Evolutionary conservation across 1,140 invertebrate species (phyloP).

Genomic region (Apis dorsata): DNA sequence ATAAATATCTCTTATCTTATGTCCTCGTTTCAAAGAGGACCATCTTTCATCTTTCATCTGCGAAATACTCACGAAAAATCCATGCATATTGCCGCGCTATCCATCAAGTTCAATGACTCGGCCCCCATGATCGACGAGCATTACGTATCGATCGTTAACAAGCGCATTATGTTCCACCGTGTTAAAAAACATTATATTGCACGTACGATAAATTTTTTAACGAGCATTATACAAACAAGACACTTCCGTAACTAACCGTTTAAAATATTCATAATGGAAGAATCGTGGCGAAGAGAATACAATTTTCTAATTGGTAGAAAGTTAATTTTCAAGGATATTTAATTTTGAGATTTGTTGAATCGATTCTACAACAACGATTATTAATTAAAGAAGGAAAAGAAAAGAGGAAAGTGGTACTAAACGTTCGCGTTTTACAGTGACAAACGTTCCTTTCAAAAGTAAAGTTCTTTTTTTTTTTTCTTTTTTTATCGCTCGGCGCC

Average conservation of each 20-base stretch:
- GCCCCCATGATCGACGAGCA: constrained; percentile 4
- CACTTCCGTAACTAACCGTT: not conserved
- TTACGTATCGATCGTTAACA: constrained; percentile 31
- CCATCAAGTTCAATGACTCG: constrained; percentile 1
- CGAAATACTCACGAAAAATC: not conserved
- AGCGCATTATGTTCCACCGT: not conserved
- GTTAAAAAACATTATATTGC: not conserved
- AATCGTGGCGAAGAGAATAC: not conserved
- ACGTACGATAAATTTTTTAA: constrained; percentile 11
- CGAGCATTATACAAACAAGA: not conserved
- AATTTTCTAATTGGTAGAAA: constrained; percentile 1
- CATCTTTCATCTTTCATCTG: not conserved
- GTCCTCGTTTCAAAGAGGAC: not conserved
- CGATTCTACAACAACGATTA: not conserved
- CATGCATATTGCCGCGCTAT: not conserved
- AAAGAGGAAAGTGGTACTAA: too few relatives aligned
- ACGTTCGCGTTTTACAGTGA: not conserved
- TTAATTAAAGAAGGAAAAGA: not conserved
- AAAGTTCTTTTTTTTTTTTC: not conserved
- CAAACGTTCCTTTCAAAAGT: constrained; percentile 13
- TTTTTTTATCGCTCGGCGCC: not conserved
- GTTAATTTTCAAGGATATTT: not conserved
- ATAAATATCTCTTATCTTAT: not conserved
- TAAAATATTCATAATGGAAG: not conserved
- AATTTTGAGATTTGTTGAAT: not conserved